phyloP scores from a whole-genome alignment of 2,113 vertebrate species.

The Triplophysa rosa region DNA sequence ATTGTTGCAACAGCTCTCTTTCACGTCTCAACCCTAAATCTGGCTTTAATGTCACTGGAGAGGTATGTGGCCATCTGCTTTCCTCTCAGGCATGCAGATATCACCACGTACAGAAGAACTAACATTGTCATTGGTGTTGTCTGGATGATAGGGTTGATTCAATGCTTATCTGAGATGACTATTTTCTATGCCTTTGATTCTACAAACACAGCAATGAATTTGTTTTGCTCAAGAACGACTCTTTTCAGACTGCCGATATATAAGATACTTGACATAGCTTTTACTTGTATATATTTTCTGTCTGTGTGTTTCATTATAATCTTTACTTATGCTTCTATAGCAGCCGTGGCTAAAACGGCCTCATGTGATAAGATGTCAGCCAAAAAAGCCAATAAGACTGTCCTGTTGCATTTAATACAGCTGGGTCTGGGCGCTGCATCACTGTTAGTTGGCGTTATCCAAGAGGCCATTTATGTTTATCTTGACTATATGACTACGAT shows the following conservation, averaged over 20 bases:
- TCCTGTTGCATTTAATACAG: slow-evolving; percentile 33
- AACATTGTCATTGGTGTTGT: slow-evolving; percentile 46
- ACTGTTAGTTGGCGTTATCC: neutral
- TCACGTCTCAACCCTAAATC: slow-evolving; percentile 59
- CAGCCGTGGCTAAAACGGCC: slow-evolving; percentile 13
- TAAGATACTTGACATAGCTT: neutral
- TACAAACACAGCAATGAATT: neutral
- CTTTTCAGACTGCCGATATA: slow-evolving; percentile 16
- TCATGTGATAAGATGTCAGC: slow-evolving; percentile 41
- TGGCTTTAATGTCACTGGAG: slow-evolving; percentile 67
- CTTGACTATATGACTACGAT: neutral
- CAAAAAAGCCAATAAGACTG: slow-evolving; percentile 37
- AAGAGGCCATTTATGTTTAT: neutral
- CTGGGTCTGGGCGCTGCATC: neutral
- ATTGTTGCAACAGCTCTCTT: neutral
- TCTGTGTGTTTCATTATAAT: slow-evolving; percentile 1
- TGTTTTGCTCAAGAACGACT: slow-evolving; percentile 24
- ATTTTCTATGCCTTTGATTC: slow-evolving; percentile 27
- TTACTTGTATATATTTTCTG: slow-evolving; percentile 7
- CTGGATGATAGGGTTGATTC: slow-evolving; percentile 56
- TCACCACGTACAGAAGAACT: slow-evolving; percentile 48
- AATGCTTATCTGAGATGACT: slow-evolving; percentile 49
- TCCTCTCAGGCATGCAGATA: slow-evolving; percentile 57
- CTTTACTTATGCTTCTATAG: slow-evolving; percentile 33
- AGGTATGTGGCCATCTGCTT: slow-evolving; percentile 66